Conservation (phyloP, 2,797 vertebrate genomes). For the Myioborus miniatus region DNA sequence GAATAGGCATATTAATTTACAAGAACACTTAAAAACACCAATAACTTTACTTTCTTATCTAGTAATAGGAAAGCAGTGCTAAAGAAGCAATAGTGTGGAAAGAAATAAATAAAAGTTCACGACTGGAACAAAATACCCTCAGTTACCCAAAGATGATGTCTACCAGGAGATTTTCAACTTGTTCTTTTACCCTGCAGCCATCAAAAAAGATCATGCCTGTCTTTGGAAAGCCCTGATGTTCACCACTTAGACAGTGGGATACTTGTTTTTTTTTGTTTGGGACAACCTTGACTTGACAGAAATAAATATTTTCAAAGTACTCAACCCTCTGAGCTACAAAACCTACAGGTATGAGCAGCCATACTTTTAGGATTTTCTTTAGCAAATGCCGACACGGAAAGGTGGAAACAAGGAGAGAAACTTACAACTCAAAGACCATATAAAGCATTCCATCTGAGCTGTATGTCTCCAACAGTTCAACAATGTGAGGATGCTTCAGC, state of each 20-base stretch:
- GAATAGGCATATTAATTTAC: background rate
- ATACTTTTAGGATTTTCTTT: background rate
- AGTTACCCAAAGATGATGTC: background rate
- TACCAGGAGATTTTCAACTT: background rate
- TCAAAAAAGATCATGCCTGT: background rate
- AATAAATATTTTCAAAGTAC: background rate
- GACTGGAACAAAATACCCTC: background rate
- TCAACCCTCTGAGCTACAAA: background rate
- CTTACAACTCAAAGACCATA: slow-evolving; percentile 99
- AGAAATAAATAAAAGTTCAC: background rate
- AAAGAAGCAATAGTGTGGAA: background rate
- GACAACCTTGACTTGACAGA: background rate
- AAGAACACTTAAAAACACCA: background rate
- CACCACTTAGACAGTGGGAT: background rate
- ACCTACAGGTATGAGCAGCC: slow-evolving; percentile 39
- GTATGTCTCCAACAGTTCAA: slow-evolving; percentile 97
- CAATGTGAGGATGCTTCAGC: slow-evolving; percentile 99
- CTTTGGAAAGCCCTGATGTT: background rate
- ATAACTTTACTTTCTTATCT: background rate
- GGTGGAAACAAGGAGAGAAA: slow-evolving; percentile 53
- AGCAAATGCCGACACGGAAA: background rate
- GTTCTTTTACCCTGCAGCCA: background rate
- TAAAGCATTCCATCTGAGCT: slow-evolving; percentile 99
- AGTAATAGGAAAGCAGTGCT: background rate
- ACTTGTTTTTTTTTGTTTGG: background rate